A percentile compares a stretch with the other conserved stretches of the same genome.
These are phyloP conservation scores for Liopterus haemorrhoidalis DNA, from an alignment of 2,888 invertebrate species.

Conservation along the genomic window DNA sequence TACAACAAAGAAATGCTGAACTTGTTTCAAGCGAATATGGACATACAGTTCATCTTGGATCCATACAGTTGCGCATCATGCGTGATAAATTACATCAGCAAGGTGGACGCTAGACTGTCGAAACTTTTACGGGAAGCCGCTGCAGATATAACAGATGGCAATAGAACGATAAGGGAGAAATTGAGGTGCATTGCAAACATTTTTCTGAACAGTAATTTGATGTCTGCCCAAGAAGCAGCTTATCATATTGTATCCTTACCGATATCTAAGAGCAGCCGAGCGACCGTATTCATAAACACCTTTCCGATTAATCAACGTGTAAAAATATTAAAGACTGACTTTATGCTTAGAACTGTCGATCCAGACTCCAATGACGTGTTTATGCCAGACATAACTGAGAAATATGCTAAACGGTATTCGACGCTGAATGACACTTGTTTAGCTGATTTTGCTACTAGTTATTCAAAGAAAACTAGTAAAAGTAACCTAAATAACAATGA, in stretches of 20 bases:
- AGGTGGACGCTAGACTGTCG: conserved; percentile 32
- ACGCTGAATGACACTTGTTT: conserved; percentile 18
- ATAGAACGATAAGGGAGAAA: conserved; percentile 12
- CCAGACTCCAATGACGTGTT: conserved; percentile 24
- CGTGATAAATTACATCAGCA: conserved; percentile 32
- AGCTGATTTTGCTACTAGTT: conserved; percentile 26
- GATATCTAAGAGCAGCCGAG: conserved; percentile 26
- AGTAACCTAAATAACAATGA: conserved; percentile 17
- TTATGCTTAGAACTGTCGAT: conserved; percentile 11
- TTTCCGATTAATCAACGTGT: conserved; percentile 22
- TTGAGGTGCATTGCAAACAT: conserved; percentile 19
- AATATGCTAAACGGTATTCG: conserved; percentile 6
- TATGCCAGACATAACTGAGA: conserved; percentile 17
- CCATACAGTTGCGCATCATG: conserved; percentile 30
- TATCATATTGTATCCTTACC: conserved; percentile 30
- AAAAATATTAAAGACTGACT: conserved; percentile 23
- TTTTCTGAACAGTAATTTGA: conserved; percentile 29
- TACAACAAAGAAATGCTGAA: conserved; percentile 30
- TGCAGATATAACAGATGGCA: conserved; percentile 14
- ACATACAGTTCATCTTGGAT: conserved; percentile 27
- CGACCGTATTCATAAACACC: conserved; percentile 27
- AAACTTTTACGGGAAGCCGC: conserved; percentile 31
- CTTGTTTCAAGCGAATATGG: conserved; percentile 31
- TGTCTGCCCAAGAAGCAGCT: conserved; percentile 32
- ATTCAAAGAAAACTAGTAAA: conserved; percentile 7